Evolutionary conservation across 2,113 vertebrate genomes (phyloP), one percentile per base, ranked within the genome.

Genomic region (Lasiurus cinereus): DNA sequence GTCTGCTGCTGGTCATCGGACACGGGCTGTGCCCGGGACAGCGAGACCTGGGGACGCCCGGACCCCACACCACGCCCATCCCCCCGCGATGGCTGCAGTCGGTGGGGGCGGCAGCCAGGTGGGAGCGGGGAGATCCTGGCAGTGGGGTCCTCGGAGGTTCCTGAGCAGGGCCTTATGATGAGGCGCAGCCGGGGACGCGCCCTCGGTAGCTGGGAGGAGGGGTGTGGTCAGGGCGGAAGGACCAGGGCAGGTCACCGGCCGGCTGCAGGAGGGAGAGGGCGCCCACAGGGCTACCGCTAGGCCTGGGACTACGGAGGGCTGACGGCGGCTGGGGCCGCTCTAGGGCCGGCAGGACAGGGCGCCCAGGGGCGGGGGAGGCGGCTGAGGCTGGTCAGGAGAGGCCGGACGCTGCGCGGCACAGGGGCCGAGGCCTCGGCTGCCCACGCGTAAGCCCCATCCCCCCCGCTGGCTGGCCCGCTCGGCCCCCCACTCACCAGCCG

Each of bases 401-500:
- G 9, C 3, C 7, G 64, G 59, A 64, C 6, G 62, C 43, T 39
- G 54, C 56, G 56, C n/a, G 79, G 11, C 69, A 5, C 77, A 69
- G 48, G 50, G 59, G 66, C 82, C 5, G 0, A 48, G 7, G 16
- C 43, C 22, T 6, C 64, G 4, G 5, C 14, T 52, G 69, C 15
- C 74, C 29, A 5, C 4, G 29, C n/a, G 39, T 0, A 0, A 78
- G 83, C 56, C n/a, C 10, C 5, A 72, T 21, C 43, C 78, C 52
- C 62, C 10, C 15, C 54, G 4, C 15, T 33, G 64, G 79, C 84
- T 64, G 67, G 78, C 70, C 43, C 3, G 12, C n/a, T 50, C 24
- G 33, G 24, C 66, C 15, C 15, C 64, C 74, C 80, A 50, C 97
- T 97, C 96, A 98, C 98, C 97, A 33, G 97, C 92, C 0, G 98